Evolutionary conservation across 1,140 invertebrate species (phyloP).

Genomic region (Magallana ariakensis): DNA sequence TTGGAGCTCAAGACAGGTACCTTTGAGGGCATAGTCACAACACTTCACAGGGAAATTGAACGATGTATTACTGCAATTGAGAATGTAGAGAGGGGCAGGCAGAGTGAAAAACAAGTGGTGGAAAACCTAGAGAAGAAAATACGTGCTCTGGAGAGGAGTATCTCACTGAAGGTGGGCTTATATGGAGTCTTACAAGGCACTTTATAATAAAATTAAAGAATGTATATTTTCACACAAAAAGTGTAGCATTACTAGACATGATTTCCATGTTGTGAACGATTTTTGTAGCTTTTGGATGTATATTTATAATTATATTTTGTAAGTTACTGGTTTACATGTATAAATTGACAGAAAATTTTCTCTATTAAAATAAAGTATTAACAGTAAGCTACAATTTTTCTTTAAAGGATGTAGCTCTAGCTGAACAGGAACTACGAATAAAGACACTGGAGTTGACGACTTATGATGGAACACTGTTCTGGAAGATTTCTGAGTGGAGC

Average conservation of each 20-base stretch:
- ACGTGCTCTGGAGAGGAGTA: slow-evolving; percentile 62
- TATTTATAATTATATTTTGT: no score
- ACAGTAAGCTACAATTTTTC: not conserved
- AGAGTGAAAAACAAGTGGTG: slow-evolving; percentile 49
- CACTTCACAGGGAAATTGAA: slow-evolving; percentile 67
- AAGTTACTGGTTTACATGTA: no score
- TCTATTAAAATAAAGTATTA: not conserved
- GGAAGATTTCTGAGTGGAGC: slow-evolving; percentile 74
- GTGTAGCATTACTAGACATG: not conserved
- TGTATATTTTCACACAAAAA: not conserved
- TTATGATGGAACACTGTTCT: slow-evolving; percentile 75
- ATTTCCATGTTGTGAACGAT: not conserved
- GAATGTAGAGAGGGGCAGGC: slow-evolving; percentile 50
- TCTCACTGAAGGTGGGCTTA: slow-evolving; percentile 49
- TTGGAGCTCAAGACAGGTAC: slow-evolving; percentile 29
- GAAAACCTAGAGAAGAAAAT: slow-evolving; percentile 64
- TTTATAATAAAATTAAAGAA: no score
- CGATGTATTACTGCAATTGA: slow-evolving; percentile 66
- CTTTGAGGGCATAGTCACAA: slow-evolving; percentile 67
- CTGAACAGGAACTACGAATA: slow-evolving; percentile 69
- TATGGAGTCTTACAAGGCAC: not conserved
- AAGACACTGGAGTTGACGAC: slow-evolving; percentile 68
- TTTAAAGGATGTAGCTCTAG: slow-evolving; percentile 66
- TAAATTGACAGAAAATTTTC: no score
- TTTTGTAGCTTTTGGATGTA: not conserved